Percentiles rank a stretch among this genome's conserved stretches.
These are phyloP conservation scores for Drosophila mayaguana DNA, from an alignment of 2,888 invertebrate genomes.

Conservation along the genomic window DNA sequence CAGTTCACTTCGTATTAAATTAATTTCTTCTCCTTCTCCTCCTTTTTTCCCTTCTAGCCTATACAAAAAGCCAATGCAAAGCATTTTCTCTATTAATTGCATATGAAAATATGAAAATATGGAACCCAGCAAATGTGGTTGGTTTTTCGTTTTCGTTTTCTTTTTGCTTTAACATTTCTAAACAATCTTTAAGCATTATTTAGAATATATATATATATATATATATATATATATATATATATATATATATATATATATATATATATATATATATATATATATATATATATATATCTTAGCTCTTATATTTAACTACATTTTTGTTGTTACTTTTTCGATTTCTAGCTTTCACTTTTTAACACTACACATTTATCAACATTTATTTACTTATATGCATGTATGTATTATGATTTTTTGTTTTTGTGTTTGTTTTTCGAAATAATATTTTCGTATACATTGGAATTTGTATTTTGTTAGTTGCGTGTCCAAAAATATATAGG, in stretches of 20 bases:
- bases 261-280: slow-evolving; percentile 26
- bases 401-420: slow-evolving; percentile 37
- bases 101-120: slow-evolving; percentile 65
- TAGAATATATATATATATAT: slow-evolving; percentile 34
- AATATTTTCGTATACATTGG: slow-evolving; percentile 66
- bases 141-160: not conserved
- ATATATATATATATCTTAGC: slow-evolving; percentile 33
- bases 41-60: slow-evolving; percentile 20
- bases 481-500: slow-evolving; percentile 51
- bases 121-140: slow-evolving; percentile 31
- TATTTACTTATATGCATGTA: slow-evolving; percentile 55
- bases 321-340: slow-evolving; percentile 20
- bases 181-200: slow-evolving; percentile 55
- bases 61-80: slow-evolving; percentile 51
- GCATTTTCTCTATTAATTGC: slow-evolving; percentile 50
- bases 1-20: slow-evolving; percentile 45
- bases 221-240: slow-evolving; percentile 29
- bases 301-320: slow-evolving; percentile 51
- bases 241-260: slow-evolving; percentile 27
- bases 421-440: slow-evolving; percentile 23
- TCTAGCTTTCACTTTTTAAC: slow-evolving; percentile 58
- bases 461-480: slow-evolving; percentile 39
- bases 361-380: slow-evolving; percentile 81
- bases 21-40: slow-evolving; percentile 9
- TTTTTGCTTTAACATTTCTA: slow-evolving; percentile 28